Base-by-base conservation (phyloP, 2,888 invertebrate species). In the Prenolepis imparis region DNA sequence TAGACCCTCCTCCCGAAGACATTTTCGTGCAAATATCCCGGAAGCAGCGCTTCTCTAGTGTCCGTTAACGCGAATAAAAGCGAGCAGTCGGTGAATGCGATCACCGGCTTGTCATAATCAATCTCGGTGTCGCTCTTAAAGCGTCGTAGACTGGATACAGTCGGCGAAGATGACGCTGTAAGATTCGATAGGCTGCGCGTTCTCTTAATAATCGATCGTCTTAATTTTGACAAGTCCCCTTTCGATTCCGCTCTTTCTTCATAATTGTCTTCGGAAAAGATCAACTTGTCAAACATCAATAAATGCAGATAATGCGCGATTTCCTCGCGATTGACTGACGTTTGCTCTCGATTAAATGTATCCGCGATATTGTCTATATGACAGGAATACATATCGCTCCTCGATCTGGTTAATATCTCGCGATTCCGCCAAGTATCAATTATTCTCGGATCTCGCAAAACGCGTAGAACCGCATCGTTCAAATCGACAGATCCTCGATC, bases 41-140 rank as follows among this genome's bases (percentile, higher is more conserved):
- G 88, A 44, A 87, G 75, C 75, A 91, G 83, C 41, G 86, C 75
- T 75, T 90, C 88, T 18, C 89, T 84, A 2, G 80, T 82, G 72
- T 92, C 90, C 63, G 90, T 88, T 39, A 90, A 82, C 12, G 85
- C 87, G 83, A 92, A 92, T 74, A 92, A 80, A 41, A 82, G 80
- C 4, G 90, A 67, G n/a, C 87, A 92, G 21, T 87, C 83, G 32
- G 68, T 5, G 55, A 87, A 59, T 6, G 55, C 59, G 9, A 68
- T 39, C 3, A 57, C 15, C 3, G 72, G 8, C 48, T 85, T 85
- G 0, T 72, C 68, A 21, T 86, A 84, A 21, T 86, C 81, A 64
- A 88, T 84, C 59, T 73, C 64, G 9, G 70, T 81, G 21, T 90
- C 88, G 64, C 89, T 90, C 57, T 74, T 52, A 1, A 73, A 77